Evolutionary conservation across 2,797 vertebrate species (phyloP), one percentile per base, ranked within the genome.

Genomic region (Passerculus sandwichensis): DNA sequence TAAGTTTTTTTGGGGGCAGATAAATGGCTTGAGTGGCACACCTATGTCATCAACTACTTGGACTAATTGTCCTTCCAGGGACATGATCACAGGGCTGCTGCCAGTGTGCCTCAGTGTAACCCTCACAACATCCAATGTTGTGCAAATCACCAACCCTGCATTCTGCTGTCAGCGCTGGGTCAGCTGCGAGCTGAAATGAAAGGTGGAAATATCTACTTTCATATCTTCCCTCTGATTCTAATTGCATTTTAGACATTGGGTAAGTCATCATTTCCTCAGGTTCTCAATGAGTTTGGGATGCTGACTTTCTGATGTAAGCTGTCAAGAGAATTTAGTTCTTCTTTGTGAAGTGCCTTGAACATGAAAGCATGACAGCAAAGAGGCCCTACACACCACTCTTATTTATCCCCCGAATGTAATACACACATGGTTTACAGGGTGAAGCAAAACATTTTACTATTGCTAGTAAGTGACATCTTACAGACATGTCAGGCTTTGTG

Each of bases 81-180:
- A 26, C 42, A 25, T 8, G 25, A 15, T 18, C 40, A 48, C 67
- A 73, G 40, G 2, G 3, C 51, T 70, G 67, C 64, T 82, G 23
- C 7, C 42, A 10, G 15, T 4, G 32, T 67, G 51, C 48, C 38
- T 48, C 19, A 2, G 21, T 8, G 53, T 25, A 67, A 29, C 29
- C 36, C 26, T 34, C 59, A 73, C 0, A 0, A 0, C 1, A 0
- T 7, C 13, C 21, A 51, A 1, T 11, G 26, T 34, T 45, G 18
- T 50, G 61, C 65, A 78, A 70, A 84, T 54, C 72, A 67, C 36
- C 20, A 48, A 13, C 15, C 66, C 81, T 27, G 42, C 12, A n/a
- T 22, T 8, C 5, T 45, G 22, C 6, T 65, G 38, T 16, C 53
- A 54, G 13, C 34, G 32, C 17, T 3, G 2, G 13, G 9, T 53